phyloP scores from a whole-genome alignment of 1,140 invertebrate genomes.

The Drosophila insularis region DNA sequence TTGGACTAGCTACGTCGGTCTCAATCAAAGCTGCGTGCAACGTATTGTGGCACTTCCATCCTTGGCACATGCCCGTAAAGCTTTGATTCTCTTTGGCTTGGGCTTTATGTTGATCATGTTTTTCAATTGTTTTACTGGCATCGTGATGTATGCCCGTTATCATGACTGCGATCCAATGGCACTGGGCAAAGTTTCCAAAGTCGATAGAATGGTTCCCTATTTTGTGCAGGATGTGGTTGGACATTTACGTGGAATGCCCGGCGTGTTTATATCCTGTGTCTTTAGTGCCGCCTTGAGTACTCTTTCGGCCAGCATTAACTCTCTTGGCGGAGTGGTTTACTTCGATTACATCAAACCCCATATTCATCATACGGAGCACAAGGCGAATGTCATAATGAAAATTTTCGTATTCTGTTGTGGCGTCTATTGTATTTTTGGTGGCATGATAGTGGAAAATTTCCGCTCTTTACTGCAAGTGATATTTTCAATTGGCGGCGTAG shows the following conservation, averaged over 20 bases:
- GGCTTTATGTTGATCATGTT: conserved; percentile 83
- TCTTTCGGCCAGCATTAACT: conserved; percentile 89
- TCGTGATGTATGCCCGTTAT: conserved; percentile 89
- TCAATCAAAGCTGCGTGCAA: conserved; percentile 78
- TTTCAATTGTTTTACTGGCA: conserved; percentile 86
- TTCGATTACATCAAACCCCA: conserved; percentile 86
- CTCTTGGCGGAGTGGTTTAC: conserved; percentile 89
- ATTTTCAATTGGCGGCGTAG: conserved; percentile 85
- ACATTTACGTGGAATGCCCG: conserved; percentile 85
- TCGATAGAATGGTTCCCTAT: conserved; percentile 85
- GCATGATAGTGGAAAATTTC: conserved; percentile 86
- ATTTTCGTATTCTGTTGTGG: conserved; percentile 84
- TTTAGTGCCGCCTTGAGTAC: conserved; percentile 89
- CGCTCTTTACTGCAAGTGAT: conserved; percentile 85
- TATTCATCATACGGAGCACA: conserved; percentile 83
- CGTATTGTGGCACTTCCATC: conserved; percentile 72
- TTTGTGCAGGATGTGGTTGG: conserved; percentile 86
- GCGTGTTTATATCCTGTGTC: conserved; percentile 87
- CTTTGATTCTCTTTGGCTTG: conserved; percentile 83
- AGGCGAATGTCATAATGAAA: conserved; percentile 86
- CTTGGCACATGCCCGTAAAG: conserved; percentile 58
- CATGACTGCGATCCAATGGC: conserved; percentile 88
- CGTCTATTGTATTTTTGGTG: conserved; percentile 84
- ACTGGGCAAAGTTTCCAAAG: conserved; percentile 63
- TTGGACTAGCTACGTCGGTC: conserved; percentile 64